phyloP scores from a whole-genome alignment of 2,797 vertebrate genomes.

The Pteronotus mesoamericanus region DNA sequence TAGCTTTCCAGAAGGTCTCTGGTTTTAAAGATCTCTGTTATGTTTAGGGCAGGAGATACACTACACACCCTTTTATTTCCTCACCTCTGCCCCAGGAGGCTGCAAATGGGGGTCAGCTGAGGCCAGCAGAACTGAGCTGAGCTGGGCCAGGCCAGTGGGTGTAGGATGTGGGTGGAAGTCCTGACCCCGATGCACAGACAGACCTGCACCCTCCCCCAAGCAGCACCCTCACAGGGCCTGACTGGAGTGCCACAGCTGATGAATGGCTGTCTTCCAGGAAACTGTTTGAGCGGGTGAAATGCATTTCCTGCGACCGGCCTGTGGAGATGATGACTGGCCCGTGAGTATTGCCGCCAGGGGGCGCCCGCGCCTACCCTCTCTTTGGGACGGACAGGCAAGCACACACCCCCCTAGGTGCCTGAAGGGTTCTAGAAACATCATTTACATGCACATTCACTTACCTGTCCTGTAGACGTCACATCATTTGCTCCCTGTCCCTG shows the following conservation, averaged over 20 bases:
- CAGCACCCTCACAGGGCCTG: background rate
- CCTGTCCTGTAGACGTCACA: background rate
- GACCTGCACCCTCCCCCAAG: background rate
- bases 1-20: background rate
- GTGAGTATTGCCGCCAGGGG: conserved; percentile 70
- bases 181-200: background rate
- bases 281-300: conserved; percentile 76
- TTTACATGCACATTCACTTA: background rate
- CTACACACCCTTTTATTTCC: background rate
- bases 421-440: background rate
- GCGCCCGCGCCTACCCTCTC: background rate
- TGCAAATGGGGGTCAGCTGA: background rate
- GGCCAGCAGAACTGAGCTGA: background rate
- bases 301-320: conserved; percentile 78
- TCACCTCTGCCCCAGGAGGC: background rate
- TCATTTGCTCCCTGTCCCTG: background rate
- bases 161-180: background rate
- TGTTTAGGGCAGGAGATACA: background rate
- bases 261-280: conserved; percentile 71
- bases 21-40: background rate
- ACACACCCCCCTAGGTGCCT: too few species aligned
- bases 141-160: background rate
- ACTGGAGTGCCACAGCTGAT: background rate
- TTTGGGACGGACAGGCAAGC: background rate
- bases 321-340: conserved; percentile 66